Evolutionary conservation across 2,888 invertebrate genomes (phyloP).

Genomic region (Acanthococcus lagerstroemiae): DNA sequence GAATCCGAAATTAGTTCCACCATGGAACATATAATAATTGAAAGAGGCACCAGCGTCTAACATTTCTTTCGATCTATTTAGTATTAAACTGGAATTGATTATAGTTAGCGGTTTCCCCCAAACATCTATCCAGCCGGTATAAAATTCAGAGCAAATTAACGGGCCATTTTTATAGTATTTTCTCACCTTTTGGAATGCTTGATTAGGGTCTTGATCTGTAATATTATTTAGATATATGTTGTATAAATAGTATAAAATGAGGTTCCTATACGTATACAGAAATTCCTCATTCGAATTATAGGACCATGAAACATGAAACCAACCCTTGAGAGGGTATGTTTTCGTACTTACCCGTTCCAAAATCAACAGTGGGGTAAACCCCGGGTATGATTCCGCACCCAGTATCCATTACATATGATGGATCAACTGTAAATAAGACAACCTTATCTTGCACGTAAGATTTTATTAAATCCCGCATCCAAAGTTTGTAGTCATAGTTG

Average conservation of each 20-base stretch:
- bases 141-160: constrained; percentile 80
- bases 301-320: no score
- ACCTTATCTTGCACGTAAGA: constrained; percentile 53
- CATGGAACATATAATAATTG: constrained; percentile 86
- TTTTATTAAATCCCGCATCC: constrained; percentile 55
- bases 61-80: constrained; percentile 49
- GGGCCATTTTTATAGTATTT: constrained; percentile 54
- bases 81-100: constrained; percentile 46
- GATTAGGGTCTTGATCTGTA: constrained; percentile 40
- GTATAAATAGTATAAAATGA: no score
- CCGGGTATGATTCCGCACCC: constrained; percentile 59
- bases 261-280: no score
- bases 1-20: constrained; percentile 77
- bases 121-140: constrained; percentile 85
- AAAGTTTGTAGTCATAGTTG: constrained; percentile 57
- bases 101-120: constrained; percentile 63
- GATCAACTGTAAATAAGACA: constrained; percentile 77
- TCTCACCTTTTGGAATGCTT: constrained; percentile 43
- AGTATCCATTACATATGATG: constrained; percentile 46
- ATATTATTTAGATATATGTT: no score
- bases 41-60: constrained; percentile 52
- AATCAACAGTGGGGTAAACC: constrained; percentile 67
- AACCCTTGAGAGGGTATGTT: no score
- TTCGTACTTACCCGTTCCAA: constrained; percentile 47
- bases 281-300: no score